Evolutionary conservation across 2,113 vertebrate species (phyloP), one percentile per base, ranked within the genome.

Genomic region (Uropsilus gracilis): DNA sequence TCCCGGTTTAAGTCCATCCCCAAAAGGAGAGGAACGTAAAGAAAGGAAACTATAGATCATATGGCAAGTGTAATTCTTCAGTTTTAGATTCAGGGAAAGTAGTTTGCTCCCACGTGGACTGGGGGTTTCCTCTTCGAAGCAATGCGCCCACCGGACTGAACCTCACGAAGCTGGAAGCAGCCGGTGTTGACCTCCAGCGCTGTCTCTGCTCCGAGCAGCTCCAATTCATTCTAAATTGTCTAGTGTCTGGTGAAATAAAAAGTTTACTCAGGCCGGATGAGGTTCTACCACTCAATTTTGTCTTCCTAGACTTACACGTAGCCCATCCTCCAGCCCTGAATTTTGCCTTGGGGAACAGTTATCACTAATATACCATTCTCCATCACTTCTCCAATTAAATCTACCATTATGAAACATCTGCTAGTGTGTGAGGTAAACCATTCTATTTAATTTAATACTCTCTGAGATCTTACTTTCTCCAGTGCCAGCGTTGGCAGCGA

Each of bases 301-400:
- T 28, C 48, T 90, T 59, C 24, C 17, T 57, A 3, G 37, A 32
- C 4, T 90, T 63, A 37, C 3, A 22, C 37, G 32, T 17, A n/a
- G 22, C 32, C 50, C 44, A 46, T 5, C 17, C 48, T 20, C 34
- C 26, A 69, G 14, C 63, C 22, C 91, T 61, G 69, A 57, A 66
- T 80, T 94, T 86, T 92, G 57, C 91, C 71, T 66, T 53, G 39
- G 37, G 48, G 39, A 39, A 50, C 92, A 83, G 72, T 96, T 82
- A 86, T 93, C 78, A 83, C 50, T 78, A 90, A 92, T 39, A 88
- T 16, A 66, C 50, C 86, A 34, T 76, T 78, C 26, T 83, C 48
- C 34, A 8, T 85, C 55, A 68, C 68, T 75, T 94, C 16, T 26
- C 82, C 95, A 92, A 92, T 92, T 90, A 96, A 92, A 85, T 92